Evolutionary conservation across 2,113 vertebrate genomes (phyloP).

Genomic region (Colius striatus): DNA sequence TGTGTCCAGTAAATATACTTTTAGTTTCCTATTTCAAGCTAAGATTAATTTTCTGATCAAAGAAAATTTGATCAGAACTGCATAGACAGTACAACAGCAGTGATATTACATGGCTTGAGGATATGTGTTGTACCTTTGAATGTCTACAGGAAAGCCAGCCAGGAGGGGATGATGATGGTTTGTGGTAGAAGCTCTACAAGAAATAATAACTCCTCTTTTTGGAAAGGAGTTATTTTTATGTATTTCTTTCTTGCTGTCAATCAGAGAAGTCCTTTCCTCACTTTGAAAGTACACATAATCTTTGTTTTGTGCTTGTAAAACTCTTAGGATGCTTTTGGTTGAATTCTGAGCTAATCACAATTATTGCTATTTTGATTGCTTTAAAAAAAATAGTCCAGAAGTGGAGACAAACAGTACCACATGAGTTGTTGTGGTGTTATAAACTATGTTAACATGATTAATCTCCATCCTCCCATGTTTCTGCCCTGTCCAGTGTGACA

Average conservation of each 20-base stretch:
- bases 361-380: not conserved
- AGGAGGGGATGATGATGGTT: constrained; percentile 50
- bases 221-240: constrained; percentile 49
- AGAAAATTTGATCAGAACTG: constrained; percentile 54
- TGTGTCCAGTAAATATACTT: not conserved
- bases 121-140: constrained; percentile 24
- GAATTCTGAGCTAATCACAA: not conserved
- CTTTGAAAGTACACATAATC: not conserved
- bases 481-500: not conserved
- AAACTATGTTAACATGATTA: not conserved
- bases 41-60: constrained; percentile 58
- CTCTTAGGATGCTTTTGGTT: not conserved
- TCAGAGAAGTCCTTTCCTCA: not conserved
- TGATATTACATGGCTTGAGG: constrained; percentile 39
- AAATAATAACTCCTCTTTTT: constrained; percentile 48
- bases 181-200: constrained; percentile 43
- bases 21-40: constrained; percentile 22
- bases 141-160: constrained; percentile 29
- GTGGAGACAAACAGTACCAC: not conserved
- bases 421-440: not conserved
- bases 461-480: not conserved
- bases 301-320: not conserved
- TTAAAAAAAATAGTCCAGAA: not conserved
- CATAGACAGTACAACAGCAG: constrained; percentile 1
- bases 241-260: constrained; percentile 13